A percentile compares a stretch with the other conserved stretches of the same genome.
Conservation (phyloP, 1,140 invertebrate genomes). For the Eulimnadia texana region DNA sequence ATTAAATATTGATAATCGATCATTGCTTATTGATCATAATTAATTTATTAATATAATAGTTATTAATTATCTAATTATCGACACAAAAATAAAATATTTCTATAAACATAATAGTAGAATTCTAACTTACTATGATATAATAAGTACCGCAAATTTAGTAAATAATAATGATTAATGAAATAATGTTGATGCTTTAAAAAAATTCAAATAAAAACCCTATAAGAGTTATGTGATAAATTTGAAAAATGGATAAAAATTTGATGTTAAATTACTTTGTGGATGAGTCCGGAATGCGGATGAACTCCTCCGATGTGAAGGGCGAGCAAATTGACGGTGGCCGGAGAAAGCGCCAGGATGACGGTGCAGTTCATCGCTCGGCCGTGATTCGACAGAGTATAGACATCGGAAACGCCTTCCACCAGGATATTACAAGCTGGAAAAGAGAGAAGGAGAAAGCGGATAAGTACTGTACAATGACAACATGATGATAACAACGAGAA, state of each 20-base stretch:
- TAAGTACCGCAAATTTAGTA: too few relatives aligned
- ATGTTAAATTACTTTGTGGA: slow-evolving; percentile 2
- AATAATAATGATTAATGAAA: too few relatives aligned
- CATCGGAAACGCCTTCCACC: slow-evolving; percentile 48
- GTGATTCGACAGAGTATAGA: slow-evolving; percentile 66
- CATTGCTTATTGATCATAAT: too few relatives aligned
- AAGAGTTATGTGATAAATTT: neutral
- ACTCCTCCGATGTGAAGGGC: slow-evolving; percentile 37
- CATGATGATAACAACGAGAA: too few relatives aligned
- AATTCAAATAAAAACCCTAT: neutral
- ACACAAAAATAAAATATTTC: too few relatives aligned
- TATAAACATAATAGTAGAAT: too few relatives aligned
- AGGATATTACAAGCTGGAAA: slow-evolving; percentile 61
- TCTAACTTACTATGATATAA: too few relatives aligned
- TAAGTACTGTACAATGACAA: too few relatives aligned
- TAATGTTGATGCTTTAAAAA: neutral
- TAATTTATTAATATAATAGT: too few relatives aligned
- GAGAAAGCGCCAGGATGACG: slow-evolving; percentile 51
- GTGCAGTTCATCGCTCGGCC: slow-evolving; percentile 64
- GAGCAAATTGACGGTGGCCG: slow-evolving; percentile 50
- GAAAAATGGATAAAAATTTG: neutral
- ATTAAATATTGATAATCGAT: too few relatives aligned
- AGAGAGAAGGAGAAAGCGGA: too few relatives aligned
- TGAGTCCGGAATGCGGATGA: neutral
- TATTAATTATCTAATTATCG: too few relatives aligned